Percentiles rank a stretch among this genome's conserved stretches.
Conservation (phyloP, 2,888 invertebrate genomes). For the Bugulina stolonifera region DNA sequence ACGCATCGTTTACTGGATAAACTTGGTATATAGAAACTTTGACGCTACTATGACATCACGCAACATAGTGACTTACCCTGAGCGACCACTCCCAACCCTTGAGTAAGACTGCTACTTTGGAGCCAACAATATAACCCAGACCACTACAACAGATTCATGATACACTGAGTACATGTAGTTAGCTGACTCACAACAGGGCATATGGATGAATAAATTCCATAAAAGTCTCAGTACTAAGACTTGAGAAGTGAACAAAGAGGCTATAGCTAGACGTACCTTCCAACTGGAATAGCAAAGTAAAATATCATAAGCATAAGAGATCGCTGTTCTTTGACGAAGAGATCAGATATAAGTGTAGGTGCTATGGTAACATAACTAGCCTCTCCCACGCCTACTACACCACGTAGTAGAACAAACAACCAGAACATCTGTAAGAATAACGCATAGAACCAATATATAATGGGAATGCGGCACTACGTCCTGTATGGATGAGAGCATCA, state of each 20-base stretch:
- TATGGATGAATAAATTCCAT: no score
- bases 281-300: slow-evolving; percentile 98
- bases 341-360: slow-evolving; percentile 94
- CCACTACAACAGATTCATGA: slow-evolving; percentile 63
- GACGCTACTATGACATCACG: no score
- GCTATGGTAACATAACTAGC: slow-evolving; percentile 98
- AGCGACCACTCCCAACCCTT: slow-evolving; percentile 86
- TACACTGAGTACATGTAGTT: no score
- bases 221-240: no score
- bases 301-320: slow-evolving; percentile 93
- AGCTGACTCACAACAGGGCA: no score
- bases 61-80: slow-evolving; percentile 53
- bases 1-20: no score
- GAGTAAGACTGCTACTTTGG: slow-evolving; percentile 68
- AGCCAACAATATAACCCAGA: slow-evolving; percentile 89
- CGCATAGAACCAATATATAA: no score
- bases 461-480: no score
- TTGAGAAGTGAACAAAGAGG: no score
- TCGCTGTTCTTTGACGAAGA: slow-evolving; percentile 74
- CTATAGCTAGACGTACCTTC: slow-evolving; percentile 75
- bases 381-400: slow-evolving; percentile 92
- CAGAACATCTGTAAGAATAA: slow-evolving; percentile 62
- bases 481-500: no score
- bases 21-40: no score
- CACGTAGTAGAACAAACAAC: slow-evolving; percentile 78